Evolutionary conservation across 2,113 vertebrate genomes (phyloP).

Genomic region (Capreolus pygargus): DNA sequence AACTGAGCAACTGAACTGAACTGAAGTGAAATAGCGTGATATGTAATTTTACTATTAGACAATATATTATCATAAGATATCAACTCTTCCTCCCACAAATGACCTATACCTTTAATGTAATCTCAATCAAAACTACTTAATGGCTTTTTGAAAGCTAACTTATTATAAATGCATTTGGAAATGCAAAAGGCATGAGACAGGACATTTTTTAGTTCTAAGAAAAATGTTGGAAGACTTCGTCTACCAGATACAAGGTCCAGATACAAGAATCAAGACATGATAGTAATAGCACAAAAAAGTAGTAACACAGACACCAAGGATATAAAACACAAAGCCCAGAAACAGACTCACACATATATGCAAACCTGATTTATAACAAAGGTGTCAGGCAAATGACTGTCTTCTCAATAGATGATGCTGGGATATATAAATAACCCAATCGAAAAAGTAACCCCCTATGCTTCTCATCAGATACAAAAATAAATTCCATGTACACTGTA

Average conservation of each 20-base stretch:
- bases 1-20: not conserved
- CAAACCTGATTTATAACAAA: not conserved
- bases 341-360: not conserved
- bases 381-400: not conserved
- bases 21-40: not conserved
- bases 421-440: not conserved
- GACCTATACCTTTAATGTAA: not conserved
- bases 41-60: not conserved
- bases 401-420: not conserved
- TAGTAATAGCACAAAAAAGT: not conserved
- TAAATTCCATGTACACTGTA: not conserved
- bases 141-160: not conserved
- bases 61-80: not conserved
- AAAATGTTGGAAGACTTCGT: not conserved
- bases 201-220: not conserved
- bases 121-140: not conserved
- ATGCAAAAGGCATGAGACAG: not conserved
- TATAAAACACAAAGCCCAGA: not conserved
- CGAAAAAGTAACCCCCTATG: not conserved
- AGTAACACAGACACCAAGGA: not conserved
- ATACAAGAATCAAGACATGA: not conserved
- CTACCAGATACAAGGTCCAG: not conserved
- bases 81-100: not conserved
- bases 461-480: not conserved
- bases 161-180: not conserved